Base-by-base conservation (phyloP, 2,888 invertebrate species). In the Celastrina argiolus region DNA sequence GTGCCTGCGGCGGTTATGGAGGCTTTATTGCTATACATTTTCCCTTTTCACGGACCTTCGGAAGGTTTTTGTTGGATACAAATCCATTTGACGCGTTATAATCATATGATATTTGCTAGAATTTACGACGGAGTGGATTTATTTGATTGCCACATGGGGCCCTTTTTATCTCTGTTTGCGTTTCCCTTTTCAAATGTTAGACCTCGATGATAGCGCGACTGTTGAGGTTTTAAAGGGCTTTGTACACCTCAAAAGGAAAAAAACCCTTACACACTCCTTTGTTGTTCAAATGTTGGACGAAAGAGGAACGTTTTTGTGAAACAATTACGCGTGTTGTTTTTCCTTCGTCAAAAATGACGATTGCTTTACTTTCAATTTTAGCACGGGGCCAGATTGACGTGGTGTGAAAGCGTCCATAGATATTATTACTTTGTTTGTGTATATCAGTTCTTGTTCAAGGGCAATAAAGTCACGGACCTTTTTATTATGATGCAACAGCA, bases 1-100 rank as follows among this genome's bases (percentile, higher is more conserved):
- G 72, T 64, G 69, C 67, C 67, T 64, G 70, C 66, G 59, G 67
- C 68, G 63, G 72, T 72, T 74, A 74, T 74, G 74, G 69, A 67
- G 69, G 67, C 71, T 73, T 74, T 72, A 71, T 72, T 68, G 71
- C 66, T 65, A 45, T 65, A 67, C 69, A 68, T 67, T 68, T 72
- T 68, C 66, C 64, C 58, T 70, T 68, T 69, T 64, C 56, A 63
- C 65, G 56, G 63, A 59, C 64, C 63, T 65, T 22, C 22, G 59
- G 66, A 56, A 63, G 66, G 66, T 66, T 64, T 68, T 64, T 26
- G 51, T 67, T 26, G 63, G 28, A 56, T 64, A 63, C 56, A 68
- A 66, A 66, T 69, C 68, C 68, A 70, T 70, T 64, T 67, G 67
- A 71, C 70, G 69, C 68, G 59, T 70, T 59, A 68, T 69, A 71